Percentiles rank a stretch among this genome's conserved stretches.
These are phyloP conservation scores for Ecdyonurus torrentis DNA, from an alignment of 2,888 invertebrate genomes.

Conservation along the genomic window DNA sequence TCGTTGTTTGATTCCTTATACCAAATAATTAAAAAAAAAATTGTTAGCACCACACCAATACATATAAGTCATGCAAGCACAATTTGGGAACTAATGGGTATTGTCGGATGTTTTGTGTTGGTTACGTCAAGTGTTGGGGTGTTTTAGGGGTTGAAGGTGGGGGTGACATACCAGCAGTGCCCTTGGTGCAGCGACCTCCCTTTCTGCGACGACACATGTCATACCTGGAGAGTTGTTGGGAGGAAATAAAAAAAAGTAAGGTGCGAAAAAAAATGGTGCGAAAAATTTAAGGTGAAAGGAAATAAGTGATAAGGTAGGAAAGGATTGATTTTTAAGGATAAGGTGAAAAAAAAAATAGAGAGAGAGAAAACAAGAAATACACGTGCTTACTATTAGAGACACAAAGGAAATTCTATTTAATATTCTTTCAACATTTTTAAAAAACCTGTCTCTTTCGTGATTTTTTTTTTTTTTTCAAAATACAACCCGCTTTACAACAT, in stretches of 20 bases:
- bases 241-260: not conserved
- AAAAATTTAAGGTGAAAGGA: not conserved
- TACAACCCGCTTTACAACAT: no score
- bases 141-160: no score
- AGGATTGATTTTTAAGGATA: not conserved
- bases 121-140: not conserved
- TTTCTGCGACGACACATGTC: constrained; percentile 95
- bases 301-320: not conserved
- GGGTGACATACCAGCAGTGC: constrained; percentile 79
- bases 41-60: not conserved
- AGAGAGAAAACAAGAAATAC: not conserved
- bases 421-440: not conserved
- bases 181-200: constrained; percentile 94
- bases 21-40: not conserved
- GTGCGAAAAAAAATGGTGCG: not conserved
- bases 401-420: no score
- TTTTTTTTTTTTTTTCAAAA: no score
- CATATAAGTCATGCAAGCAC: not conserved
- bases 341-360: not conserved
- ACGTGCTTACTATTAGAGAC: not conserved
- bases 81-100: not conserved
- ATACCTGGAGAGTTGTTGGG: constrained; percentile 51
- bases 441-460: not conserved
- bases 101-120: not conserved
- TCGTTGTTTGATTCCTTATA: no score